Evolutionary conservation across 2,113 vertebrate genomes (phyloP).

Genomic region (Pelusios castaneus): DNA sequence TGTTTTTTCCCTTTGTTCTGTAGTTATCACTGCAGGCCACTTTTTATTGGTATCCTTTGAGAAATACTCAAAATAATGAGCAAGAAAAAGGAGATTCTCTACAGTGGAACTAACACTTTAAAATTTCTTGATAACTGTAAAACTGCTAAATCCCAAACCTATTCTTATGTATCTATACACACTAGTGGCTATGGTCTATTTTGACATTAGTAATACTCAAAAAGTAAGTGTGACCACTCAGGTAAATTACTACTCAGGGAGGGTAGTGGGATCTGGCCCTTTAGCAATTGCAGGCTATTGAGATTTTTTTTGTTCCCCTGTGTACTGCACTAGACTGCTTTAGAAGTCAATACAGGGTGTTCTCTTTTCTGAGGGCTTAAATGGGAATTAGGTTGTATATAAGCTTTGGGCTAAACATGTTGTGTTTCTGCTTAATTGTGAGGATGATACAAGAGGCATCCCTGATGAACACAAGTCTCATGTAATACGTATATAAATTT

Average conservation of each 20-base stretch:
- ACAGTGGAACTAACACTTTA: neutral
- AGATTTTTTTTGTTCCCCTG: neutral
- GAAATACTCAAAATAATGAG: neutral
- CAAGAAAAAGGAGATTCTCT: neutral
- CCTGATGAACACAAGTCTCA: neutral
- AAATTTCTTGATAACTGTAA: neutral
- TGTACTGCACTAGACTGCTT: neutral
- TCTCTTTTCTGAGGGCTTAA: fast-evolving
- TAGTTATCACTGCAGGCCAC: neutral
- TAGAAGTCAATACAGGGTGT: fast-evolving
- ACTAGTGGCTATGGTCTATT: neutral
- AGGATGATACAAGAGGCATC: neutral
- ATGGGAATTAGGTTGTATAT: neutral
- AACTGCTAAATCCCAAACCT: neutral
- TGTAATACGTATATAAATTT: neutral
- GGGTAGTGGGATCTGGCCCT: fast-evolving
- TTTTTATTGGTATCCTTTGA: neutral
- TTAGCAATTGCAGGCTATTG: neutral
- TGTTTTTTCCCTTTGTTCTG: neutral
- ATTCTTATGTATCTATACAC: neutral
- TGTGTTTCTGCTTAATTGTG: neutral
- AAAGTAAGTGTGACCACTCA: neutral
- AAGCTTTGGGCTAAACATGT: neutral
- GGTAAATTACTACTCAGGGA: fast-evolving
- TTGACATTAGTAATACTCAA: neutral